Base-by-base conservation (phyloP, 2,113 vertebrate species). In the Elanoides forficatus region DNA sequence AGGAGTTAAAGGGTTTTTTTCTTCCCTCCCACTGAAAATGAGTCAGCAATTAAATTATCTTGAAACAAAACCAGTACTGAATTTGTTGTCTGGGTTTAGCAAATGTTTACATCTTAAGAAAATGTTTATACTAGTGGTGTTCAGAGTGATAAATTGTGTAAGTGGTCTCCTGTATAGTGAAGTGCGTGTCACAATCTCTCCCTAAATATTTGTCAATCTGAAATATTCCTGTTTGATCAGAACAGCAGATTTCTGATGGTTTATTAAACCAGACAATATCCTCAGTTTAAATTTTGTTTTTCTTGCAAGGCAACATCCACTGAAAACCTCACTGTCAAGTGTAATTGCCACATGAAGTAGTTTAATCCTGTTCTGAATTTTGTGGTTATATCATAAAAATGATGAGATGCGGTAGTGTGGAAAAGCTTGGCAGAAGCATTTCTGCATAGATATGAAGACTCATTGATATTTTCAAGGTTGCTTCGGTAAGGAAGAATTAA, bases 21-120 rank as follows among this genome's bases (percentile, higher is more conserved):
- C 15, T 86, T 1, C 15, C 45, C 45, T 93, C 76, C 88, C 40
- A 78, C 82, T 85, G 87, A 50, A 79, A 93, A 86, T 95, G 86
- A 97, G 76, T 97, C 94, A 93, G 94, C 97, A 93, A 75, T 95
- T 95, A 74, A 78, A 90, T 71, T 86, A 43, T 91, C 92, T 60
- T 96, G 76, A 75, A 86, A 75, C 52, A 79, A 87, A 84, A 81
- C 87, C 80, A 60, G 63, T 30, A 40, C 38, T 30, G 45, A 53
- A 34, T 56, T 94, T 84, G 58, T 95, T 81, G 60, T 88, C 86
- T 87, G 62, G 47, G 36, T 65, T 80, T 58, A 91, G 74, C 43
- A 68, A 84, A 68, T 87, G 42, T 97, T 93, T 93, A 52, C 66
- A 71, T 86, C 81, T 66, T 59, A 74, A 83, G 70, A 59, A 67